Conservation (phyloP, 2,113 vertebrate genomes). For the Aegotheles bennettii region DNA sequence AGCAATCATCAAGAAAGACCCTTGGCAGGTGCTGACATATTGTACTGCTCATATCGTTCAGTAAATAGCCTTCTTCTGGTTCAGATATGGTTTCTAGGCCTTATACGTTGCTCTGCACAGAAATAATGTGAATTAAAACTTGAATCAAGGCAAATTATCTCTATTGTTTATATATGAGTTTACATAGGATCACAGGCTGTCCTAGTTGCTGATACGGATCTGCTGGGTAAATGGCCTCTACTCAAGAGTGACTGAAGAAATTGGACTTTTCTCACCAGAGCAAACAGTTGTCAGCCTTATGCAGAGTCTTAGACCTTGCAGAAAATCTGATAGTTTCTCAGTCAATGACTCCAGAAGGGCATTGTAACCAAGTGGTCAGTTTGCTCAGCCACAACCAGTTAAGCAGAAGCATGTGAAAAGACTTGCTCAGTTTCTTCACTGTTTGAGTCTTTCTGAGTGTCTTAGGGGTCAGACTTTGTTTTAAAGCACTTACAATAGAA, state of each 20-base stretch:
- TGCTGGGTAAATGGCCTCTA: neutral
- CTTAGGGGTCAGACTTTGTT: neutral
- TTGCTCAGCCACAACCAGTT: neutral
- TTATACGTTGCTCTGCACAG: neutral
- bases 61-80: neutral
- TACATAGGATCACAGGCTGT: neutral
- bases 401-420: neutral
- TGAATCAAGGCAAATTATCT: neutral
- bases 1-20: constrained; percentile 8
- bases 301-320: neutral
- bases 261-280: neutral
- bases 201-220: neutral
- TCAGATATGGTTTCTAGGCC: neutral
- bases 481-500: neutral
- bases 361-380: neutral
- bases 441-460: neutral
- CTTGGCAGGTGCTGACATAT: constrained; percentile 16
- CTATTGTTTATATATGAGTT: neutral
- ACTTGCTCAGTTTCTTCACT: neutral
- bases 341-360: neutral
- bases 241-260: neutral
- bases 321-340: neutral
- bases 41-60: neutral
- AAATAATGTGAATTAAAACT: neutral
- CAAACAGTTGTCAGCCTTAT: neutral